Evolutionary conservation across 2,797 vertebrate species (phyloP), one percentile per base, ranked within the genome.

Genomic region (Pantherophis alleghaniensis): DNA sequence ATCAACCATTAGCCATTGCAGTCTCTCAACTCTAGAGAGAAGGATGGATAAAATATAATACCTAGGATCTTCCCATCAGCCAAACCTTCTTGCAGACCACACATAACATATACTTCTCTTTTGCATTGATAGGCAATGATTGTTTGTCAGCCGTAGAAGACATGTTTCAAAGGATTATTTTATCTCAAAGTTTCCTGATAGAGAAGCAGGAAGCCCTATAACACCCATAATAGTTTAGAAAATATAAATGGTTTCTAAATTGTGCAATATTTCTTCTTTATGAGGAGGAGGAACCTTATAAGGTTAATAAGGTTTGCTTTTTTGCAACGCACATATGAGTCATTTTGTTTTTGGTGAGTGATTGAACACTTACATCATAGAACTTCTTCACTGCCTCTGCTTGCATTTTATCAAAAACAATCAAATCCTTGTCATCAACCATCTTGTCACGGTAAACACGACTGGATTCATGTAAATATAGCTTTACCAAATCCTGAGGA

Each of bases 401-500:
- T 97, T 99, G 99, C 91, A 99, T 98, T 98, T 98, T 98, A 97
- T 99, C 99, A 96, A 99, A 99, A 94, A 96, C 90, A 5, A 93
- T 92, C 11, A 98, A 98, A 95, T 99, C 99, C 57, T 92, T 97
- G 92, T 98, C 98, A 91, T 99, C 99, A 91, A 98, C 96, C 98
- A 99, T 98, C 97, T 98, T 99, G 95, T 99, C 99, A 91, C 98
- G 97, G 97, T 99, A 99, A 95, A 99, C 99, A 0, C 99, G 97
- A 95, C 95, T 98, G 57, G 99, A 98, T 97, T 99, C 99, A 0
- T 99, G 99, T 92, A 99, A 97, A 97, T 99, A 99, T 94, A 99
- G 98, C 94, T 98, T 99, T 94, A 99, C 95, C 63, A 99, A 97
- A 96, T 99, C 99, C 14, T 96, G 95, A 5, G 98, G 97, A 57